A percentile compares a stretch with the other conserved stretches of the same genome.
These are phyloP conservation scores for Philereme vetulata DNA, from an alignment of 2,888 invertebrate species.

Conservation along the genomic window DNA sequence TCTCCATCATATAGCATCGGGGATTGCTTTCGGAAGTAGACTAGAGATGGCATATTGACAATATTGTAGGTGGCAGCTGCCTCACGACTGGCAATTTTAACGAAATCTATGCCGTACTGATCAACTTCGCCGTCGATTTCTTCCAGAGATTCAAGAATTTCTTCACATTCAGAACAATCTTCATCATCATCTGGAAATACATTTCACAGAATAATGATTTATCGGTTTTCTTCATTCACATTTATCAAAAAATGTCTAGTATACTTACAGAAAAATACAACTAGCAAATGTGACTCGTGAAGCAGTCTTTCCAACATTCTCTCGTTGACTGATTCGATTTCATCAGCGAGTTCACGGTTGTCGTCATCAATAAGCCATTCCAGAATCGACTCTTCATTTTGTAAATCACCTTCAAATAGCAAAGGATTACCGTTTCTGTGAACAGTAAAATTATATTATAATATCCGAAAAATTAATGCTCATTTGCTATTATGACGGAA, in stretches of 20 bases:
- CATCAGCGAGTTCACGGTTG: conserved; percentile 95
- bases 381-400: conserved; percentile 95
- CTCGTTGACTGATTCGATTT: conserved; percentile 96
- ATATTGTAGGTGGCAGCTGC: conserved; percentile 93
- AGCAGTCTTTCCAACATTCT: conserved; percentile 94
- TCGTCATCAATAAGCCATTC: conserved; percentile 97
- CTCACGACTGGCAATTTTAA: conserved; percentile 93
- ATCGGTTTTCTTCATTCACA: not conserved
- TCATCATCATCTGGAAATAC: conserved; percentile 87
- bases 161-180: conserved; percentile 95
- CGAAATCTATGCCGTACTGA: conserved; percentile 96
- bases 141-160: conserved; percentile 94
- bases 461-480: not conserved
- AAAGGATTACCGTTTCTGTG: conserved; percentile 94
- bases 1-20: conserved; percentile 96
- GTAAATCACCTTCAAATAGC: conserved; percentile 94
- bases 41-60: conserved; percentile 92
- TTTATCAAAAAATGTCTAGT: not conserved
- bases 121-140: conserved; percentile 98
- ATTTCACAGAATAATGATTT: not conserved
- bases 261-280: conserved; percentile 94
- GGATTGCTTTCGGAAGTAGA: conserved; percentile 92
- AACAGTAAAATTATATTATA: conserved; percentile 20
- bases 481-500: not conserved
- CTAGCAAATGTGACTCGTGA: conserved; percentile 93